Evolutionary conservation across 2,888 invertebrate species (phyloP).

Genomic region (Cerceris ruficornis): DNA sequence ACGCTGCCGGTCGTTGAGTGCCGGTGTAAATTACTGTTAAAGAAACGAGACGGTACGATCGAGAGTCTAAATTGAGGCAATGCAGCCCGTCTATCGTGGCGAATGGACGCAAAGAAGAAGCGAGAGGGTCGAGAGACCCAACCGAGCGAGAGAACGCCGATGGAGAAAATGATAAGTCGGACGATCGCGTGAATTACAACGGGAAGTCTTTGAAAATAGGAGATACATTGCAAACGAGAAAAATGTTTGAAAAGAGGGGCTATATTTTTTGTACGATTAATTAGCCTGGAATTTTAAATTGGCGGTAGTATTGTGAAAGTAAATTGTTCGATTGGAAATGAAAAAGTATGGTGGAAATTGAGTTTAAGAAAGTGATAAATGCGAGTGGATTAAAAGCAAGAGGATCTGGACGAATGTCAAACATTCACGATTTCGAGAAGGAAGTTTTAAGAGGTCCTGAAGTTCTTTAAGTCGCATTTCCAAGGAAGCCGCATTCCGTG

Average conservation of each 20-base stretch:
- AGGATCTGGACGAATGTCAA: constrained; percentile 19
- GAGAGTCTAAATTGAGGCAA: constrained; percentile 45
- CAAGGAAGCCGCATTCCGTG: constrained; percentile 57
- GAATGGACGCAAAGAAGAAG: constrained; percentile 3
- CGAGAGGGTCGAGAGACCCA: constrained; percentile 12
- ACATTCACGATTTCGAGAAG: constrained; percentile 28
- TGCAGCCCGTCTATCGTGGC: constrained; percentile 35
- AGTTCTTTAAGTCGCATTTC: constrained; percentile 23
- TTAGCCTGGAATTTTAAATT: no score
- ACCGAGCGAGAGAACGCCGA: constrained; percentile 39
- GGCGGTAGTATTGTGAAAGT: no score
- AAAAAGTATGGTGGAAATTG: neutral
- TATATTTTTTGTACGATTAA: no score
- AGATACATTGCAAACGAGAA: no score
- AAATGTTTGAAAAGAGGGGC: no score
- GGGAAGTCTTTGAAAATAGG: constrained; percentile 27
- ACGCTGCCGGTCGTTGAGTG: constrained; percentile 20
- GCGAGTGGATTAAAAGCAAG: neutral
- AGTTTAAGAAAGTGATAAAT: no score
- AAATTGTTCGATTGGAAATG: neutral
- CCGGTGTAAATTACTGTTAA: constrained; percentile 47
- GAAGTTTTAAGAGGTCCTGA: constrained; percentile 20
- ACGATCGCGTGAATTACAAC: constrained; percentile 30
- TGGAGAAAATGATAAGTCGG: constrained; percentile 48
- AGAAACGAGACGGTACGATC: constrained; percentile 45